Percentiles rank a stretch among this genome's conserved stretches.
Conservation (phyloP, 2,888 invertebrate species). For the Phania funesta region DNA sequence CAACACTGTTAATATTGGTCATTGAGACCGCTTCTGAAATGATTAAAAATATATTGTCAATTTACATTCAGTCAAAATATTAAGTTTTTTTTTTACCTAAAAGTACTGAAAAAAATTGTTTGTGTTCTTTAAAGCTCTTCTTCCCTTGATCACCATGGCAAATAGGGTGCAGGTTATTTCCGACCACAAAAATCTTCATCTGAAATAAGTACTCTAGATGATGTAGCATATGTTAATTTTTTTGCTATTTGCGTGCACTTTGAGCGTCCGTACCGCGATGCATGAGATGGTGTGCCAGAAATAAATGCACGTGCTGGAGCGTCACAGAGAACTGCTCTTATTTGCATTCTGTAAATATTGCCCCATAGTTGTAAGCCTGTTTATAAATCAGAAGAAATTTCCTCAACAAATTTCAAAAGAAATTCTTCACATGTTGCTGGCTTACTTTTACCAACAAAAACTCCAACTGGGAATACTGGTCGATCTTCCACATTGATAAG, state of each 20-base stretch:
- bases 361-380: slow-evolving; percentile 16
- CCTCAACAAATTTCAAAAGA: slow-evolving; percentile 28
- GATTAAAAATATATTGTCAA: too few relatives aligned
- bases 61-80: too few relatives aligned
- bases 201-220: slow-evolving; percentile 17
- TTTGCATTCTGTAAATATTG: slow-evolving; percentile 6
- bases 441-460: slow-evolving; percentile 38
- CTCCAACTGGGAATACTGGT: slow-evolving; percentile 41
- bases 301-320: slow-evolving; percentile 22
- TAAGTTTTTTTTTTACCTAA: too few relatives aligned
- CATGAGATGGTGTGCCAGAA: slow-evolving; percentile 12
- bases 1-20: slow-evolving; percentile 26
- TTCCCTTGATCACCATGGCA: background rate
- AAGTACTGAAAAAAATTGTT: slow-evolving; percentile 4
- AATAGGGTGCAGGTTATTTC: slow-evolving; percentile 27
- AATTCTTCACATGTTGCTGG: slow-evolving; percentile 29
- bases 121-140: slow-evolving; percentile 27
- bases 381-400: slow-evolving; percentile 36
- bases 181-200: slow-evolving; percentile 35
- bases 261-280: slow-evolving; percentile 22
- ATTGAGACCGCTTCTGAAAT: too few relatives aligned
- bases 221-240: too few relatives aligned
- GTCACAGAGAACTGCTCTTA: slow-evolving; percentile 11
- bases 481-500: slow-evolving; percentile 25
- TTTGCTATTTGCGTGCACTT: slow-evolving; percentile 10